Evolutionary conservation across 2,797 vertebrate species (phyloP).

Genomic region (Catostomus latipinnis): DNA sequence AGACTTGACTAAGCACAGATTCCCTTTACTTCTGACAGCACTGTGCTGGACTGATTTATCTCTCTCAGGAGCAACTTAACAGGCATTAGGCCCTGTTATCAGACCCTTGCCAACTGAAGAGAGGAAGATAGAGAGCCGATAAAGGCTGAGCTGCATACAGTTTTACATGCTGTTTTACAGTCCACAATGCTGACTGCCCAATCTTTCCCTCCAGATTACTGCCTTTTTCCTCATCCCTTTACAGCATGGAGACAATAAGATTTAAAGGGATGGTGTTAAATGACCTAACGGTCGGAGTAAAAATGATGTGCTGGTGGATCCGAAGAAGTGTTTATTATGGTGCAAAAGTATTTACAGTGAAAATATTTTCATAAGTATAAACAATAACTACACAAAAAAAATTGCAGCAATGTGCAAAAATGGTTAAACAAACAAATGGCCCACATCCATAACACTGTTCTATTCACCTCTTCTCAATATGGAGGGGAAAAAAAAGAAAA

Average conservation of each 20-base stretch:
- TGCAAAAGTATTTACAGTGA: too few species aligned
- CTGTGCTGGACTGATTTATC: constrained; percentile 50
- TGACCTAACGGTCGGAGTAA: too few species aligned
- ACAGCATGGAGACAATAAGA: neutral
- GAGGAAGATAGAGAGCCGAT: constrained; percentile 16
- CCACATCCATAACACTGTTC: too few species aligned
- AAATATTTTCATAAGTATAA: too few species aligned
- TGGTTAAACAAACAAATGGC: too few species aligned
- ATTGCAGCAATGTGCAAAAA: too few species aligned
- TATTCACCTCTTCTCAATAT: too few species aligned
- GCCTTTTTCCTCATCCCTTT: neutral
- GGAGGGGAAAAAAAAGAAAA: too few species aligned
- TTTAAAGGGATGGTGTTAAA: neutral
- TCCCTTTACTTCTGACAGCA: constrained; percentile 24
- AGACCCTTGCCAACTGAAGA: constrained; percentile 19
- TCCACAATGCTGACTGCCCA: constrained; percentile 2
- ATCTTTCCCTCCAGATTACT: neutral
- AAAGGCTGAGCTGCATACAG: neutral
- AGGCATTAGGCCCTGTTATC: constrained; percentile 18
- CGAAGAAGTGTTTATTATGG: too few species aligned
- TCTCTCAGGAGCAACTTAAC: constrained; percentile 34
- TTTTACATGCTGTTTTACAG: neutral
- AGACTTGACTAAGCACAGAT: constrained; percentile 29
- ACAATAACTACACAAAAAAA: too few species aligned
- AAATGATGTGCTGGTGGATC: too few species aligned